Evolutionary conservation across 2,888 invertebrate species (phyloP).

Genomic region (Euspilapteryx auroguttella): DNA sequence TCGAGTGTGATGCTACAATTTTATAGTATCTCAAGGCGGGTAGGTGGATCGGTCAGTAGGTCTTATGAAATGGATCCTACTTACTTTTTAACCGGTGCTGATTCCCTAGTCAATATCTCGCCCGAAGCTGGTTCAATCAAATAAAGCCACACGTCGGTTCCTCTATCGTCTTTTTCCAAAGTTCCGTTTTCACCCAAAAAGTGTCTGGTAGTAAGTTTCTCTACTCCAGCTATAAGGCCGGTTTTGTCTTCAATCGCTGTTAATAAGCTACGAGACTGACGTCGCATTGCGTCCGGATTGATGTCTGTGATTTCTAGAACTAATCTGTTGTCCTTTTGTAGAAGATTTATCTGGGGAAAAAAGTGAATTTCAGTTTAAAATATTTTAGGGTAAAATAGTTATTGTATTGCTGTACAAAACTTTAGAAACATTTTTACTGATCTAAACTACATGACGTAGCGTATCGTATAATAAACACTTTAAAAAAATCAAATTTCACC

Average conservation of each 20-base stretch:
- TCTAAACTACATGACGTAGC: too few relatives aligned
- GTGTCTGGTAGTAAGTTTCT: constrained; percentile 79
- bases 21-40: too few relatives aligned
- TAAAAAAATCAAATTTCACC: too few relatives aligned
- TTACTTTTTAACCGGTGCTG: constrained; percentile 69
- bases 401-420: too few relatives aligned
- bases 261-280: constrained; percentile 47
- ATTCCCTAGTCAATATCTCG: constrained; percentile 72
- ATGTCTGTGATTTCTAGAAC: constrained; percentile 76
- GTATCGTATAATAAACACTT: too few relatives aligned
- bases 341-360: constrained; percentile 72
- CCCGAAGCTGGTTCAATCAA: constrained; percentile 79
- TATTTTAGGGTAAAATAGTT: too few relatives aligned
- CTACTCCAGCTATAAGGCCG: constrained; percentile 77
- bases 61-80: constrained; percentile 28
- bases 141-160: constrained; percentile 88
- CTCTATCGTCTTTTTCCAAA: constrained; percentile 69
- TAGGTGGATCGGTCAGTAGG: too few relatives aligned
- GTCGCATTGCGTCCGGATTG: constrained; percentile 69
- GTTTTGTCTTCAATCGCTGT: constrained; percentile 71
- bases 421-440: too few relatives aligned
- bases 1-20: too few relatives aligned
- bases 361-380: too few relatives aligned
- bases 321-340: constrained; percentile 76
- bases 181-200: constrained; percentile 75